These are phyloP conservation scores for Sardinella longiceps DNA, from an alignment of 2,797 vertebrate genomes.

Conservation along the genomic window DNA sequence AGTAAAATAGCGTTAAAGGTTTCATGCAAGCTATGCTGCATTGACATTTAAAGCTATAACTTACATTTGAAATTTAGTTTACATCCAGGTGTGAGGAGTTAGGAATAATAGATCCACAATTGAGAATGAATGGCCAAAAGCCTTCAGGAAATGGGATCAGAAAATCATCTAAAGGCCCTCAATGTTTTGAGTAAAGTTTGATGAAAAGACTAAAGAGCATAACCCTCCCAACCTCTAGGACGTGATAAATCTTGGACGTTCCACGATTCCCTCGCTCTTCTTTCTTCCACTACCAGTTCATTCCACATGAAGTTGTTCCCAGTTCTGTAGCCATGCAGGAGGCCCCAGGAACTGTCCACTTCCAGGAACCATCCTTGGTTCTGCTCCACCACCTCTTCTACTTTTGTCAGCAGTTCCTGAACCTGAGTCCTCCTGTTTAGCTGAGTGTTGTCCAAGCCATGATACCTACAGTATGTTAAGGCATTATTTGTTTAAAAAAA, in stretches of 20 bases:
- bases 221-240: conserved; percentile 69
- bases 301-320: conserved; percentile 61
- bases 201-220: not conserved
- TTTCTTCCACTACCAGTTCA: conserved; percentile 68
- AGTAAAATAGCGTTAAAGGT: too few species aligned
- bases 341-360: conserved; percentile 64
- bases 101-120: too few species aligned
- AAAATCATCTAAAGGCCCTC: too few species aligned
- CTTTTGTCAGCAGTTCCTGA: conserved; percentile 75
- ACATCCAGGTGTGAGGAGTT: too few species aligned
- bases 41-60: too few species aligned
- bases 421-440: conserved; percentile 70
- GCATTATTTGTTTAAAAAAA: not conserved
- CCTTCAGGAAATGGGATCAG: too few species aligned
- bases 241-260: conserved; percentile 72
- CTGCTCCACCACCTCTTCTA: conserved; percentile 77
- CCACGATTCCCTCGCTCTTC: conserved; percentile 72
- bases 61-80: too few species aligned
- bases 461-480: conserved; percentile 62
- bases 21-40: too few species aligned
- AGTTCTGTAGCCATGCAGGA: not conserved
- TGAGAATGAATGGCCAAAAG: too few species aligned
- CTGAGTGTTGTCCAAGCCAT: conserved; percentile 72
- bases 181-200: not conserved
- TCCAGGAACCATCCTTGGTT: conserved; percentile 80